Evolutionary conservation across 2,797 vertebrate species (phyloP).

Genomic region (Tauraco hartlaubi): DNA sequence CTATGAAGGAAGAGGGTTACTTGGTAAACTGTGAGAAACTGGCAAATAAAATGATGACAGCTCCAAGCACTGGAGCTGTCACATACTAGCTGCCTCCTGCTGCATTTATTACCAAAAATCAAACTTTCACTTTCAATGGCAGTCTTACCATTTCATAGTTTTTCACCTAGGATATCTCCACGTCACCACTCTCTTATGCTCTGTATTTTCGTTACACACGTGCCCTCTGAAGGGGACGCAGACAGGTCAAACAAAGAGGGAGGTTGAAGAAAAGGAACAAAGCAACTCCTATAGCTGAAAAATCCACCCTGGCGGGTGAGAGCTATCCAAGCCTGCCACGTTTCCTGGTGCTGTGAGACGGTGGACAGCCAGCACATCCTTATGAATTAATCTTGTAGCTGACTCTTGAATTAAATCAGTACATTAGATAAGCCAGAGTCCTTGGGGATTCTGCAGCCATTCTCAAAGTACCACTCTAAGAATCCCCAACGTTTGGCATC

Average conservation of each 20-base stretch:
- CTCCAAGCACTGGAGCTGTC: background rate
- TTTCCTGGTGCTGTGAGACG: background rate
- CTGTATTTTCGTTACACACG: background rate
- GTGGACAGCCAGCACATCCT: background rate
- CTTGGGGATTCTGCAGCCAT: background rate
- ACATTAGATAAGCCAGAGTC: background rate
- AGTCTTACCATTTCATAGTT: background rate
- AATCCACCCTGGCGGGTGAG: background rate
- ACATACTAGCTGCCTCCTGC: background rate
- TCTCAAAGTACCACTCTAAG: background rate
- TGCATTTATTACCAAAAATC: background rate
- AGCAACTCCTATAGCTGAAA: background rate
- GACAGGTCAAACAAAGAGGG: background rate
- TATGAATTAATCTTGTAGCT: background rate
- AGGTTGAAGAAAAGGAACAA: background rate
- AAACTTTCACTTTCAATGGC: background rate
- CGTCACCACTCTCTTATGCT: background rate
- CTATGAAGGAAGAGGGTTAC: conserved; percentile 13
- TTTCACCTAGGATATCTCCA: background rate
- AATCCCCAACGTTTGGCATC: background rate
- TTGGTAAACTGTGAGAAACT: background rate
- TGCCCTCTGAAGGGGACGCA: background rate
- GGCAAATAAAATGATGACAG: background rate
- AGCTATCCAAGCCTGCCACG: background rate
- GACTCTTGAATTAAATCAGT: background rate